Evolutionary conservation across 2,113 vertebrate species (phyloP).

Genomic region (Mobula hypostoma): DNA sequence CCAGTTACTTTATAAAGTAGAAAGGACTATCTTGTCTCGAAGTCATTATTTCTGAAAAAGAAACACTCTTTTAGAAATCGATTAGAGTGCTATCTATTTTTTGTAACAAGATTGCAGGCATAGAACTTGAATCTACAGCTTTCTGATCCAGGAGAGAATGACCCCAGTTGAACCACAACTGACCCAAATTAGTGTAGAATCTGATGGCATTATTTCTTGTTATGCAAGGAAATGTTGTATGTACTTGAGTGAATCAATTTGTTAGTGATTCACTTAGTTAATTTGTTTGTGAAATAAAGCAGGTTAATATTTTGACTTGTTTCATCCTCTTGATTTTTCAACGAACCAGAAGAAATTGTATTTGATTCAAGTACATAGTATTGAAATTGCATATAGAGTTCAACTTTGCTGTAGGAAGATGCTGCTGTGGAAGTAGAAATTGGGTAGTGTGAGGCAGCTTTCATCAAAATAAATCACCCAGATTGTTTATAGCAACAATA

Average conservation of each 20-base stretch:
- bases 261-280: background rate
- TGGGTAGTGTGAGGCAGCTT: background rate
- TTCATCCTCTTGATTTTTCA: background rate
- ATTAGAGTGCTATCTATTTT: no score
- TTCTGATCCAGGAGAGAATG: no score
- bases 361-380: background rate
- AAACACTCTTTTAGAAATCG: no score
- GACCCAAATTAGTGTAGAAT: background rate
- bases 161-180: no score
- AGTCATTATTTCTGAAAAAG: no score
- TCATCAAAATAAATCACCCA: background rate
- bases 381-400: background rate
- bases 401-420: background rate
- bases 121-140: no score
- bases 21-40: no score
- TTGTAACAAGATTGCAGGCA: no score
- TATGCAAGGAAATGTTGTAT: background rate
- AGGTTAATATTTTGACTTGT: background rate
- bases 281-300: background rate
- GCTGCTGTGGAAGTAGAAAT: background rate
- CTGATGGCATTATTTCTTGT: background rate
- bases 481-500: background rate
- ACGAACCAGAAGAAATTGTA: background rate
- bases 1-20: no score
- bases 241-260: background rate